Evolutionary conservation across 2,888 invertebrate genomes (phyloP).

Genomic region (Pristionchus fissidentatus): DNA sequence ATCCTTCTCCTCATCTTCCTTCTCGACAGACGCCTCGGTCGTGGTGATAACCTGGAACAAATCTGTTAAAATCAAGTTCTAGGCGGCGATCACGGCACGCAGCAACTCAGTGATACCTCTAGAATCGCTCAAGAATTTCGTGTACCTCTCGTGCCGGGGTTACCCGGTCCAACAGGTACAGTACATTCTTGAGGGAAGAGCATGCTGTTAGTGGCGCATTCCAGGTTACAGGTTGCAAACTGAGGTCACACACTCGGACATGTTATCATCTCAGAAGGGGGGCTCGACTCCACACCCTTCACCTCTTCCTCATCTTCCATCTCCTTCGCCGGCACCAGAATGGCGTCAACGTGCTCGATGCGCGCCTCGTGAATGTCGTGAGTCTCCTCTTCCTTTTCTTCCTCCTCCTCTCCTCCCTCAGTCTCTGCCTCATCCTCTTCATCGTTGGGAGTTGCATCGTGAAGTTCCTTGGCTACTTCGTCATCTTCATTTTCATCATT

Average conservation of each 20-base stretch:
- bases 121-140: no score
- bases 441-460: conserved; percentile 10
- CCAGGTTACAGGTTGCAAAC: no score
- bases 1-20: conserved; percentile 49
- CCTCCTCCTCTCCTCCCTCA: background rate
- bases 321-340: background rate
- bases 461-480: conserved; percentile 34
- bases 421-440: conserved; percentile 48
- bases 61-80: background rate
- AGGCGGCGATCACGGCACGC: background rate
- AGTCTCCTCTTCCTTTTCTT: conserved; percentile 38
- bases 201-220: no score
- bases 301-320: conserved; percentile 49
- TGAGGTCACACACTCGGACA: no score
- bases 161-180: no score
- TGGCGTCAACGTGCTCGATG: background rate
- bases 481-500: conserved; percentile 45
- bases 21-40: conserved; percentile 37
- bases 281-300: conserved; percentile 1
- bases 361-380: conserved; percentile 38
- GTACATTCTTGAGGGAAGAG: no score
- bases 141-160: no score
- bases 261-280: no score
- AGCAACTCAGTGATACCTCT: no score
- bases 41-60: background rate